These are phyloP conservation scores for Phylloscopus trochilus DNA, from an alignment of 2,113 vertebrate species.

Conservation along the genomic window DNA sequence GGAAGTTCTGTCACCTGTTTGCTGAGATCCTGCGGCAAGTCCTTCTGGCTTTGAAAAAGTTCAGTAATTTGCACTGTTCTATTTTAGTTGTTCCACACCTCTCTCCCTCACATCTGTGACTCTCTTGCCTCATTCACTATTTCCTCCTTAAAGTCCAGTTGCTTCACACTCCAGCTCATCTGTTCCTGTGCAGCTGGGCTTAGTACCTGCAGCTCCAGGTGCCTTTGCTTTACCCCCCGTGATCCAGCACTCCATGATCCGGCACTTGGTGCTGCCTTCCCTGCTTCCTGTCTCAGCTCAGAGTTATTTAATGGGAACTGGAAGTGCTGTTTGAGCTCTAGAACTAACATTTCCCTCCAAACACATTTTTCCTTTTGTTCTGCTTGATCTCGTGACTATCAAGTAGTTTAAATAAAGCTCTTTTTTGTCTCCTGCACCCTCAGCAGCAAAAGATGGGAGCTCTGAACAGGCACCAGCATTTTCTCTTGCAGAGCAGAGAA, in stretches of 20 bases:
- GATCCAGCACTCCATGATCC: neutral
- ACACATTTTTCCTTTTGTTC: neutral
- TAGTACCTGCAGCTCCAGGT: neutral
- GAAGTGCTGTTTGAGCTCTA: neutral
- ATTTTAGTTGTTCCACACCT: neutral
- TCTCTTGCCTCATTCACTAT: neutral
- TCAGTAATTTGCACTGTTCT: neutral
- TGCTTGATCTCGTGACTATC: neutral
- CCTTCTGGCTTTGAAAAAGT: neutral
- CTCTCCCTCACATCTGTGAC: neutral
- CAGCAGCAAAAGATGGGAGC: rapidly evolving
- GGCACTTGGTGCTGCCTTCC: neutral
- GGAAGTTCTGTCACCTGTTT: neutral
- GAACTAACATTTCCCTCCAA: neutral
- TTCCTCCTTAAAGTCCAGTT: neutral
- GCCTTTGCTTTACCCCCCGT: neutral
- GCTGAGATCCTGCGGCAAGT: neutral
- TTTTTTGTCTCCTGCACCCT: neutral
- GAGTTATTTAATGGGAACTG: neutral
- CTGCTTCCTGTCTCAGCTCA: neutral
- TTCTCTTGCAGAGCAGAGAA: neutral
- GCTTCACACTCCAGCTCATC: neutral
- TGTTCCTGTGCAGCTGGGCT: neutral
- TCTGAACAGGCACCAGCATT: neutral
- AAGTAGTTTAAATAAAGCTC: neutral